phyloP scores from a whole-genome alignment of 2,888 invertebrate genomes.

The Enchytraeus crypticus region DNA sequence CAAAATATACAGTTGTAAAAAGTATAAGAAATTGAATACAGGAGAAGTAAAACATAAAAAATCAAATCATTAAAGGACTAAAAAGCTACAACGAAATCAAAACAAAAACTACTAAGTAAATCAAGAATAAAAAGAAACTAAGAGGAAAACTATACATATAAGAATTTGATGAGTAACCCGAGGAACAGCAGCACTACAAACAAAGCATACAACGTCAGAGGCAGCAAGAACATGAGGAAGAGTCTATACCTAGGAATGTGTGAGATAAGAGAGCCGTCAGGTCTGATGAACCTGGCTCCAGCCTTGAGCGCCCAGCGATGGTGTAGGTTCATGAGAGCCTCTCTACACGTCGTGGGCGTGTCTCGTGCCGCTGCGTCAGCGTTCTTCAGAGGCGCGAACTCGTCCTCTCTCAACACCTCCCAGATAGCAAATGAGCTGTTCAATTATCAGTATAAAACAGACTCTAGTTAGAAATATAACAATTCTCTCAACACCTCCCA shows the following conservation, averaged over 20 bases:
- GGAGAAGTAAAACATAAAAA: no score
- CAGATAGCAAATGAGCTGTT: slow-evolving; percentile 17
- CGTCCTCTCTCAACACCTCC: slow-evolving; percentile 74
- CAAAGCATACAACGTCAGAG: no score
- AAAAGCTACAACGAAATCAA: no score
- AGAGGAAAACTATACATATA: no score
- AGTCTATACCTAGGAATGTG: slow-evolving; percentile 47
- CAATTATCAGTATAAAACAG: not conserved
- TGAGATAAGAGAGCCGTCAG: slow-evolving; percentile 48
- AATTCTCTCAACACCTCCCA: slow-evolving; percentile 65
- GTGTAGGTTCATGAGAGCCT: slow-evolving; percentile 57
- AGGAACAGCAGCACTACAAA: no score
- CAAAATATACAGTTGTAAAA: no score
- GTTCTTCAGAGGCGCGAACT: slow-evolving; percentile 96
- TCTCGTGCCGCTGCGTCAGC: slow-evolving; percentile 76
- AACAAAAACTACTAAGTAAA: no score
- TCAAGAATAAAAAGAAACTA: no score
- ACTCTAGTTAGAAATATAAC: not conserved
- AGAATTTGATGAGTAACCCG: no score
- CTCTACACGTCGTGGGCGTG: slow-evolving; percentile 76
- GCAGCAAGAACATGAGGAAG: no score
- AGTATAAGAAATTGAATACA: no score
- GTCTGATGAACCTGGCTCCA: slow-evolving; percentile 62
- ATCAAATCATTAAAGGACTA: no score
- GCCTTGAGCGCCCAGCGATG: slow-evolving; percentile 66